Conservation (phyloP, 2,113 vertebrate genomes). For the Catharus minimus region DNA sequence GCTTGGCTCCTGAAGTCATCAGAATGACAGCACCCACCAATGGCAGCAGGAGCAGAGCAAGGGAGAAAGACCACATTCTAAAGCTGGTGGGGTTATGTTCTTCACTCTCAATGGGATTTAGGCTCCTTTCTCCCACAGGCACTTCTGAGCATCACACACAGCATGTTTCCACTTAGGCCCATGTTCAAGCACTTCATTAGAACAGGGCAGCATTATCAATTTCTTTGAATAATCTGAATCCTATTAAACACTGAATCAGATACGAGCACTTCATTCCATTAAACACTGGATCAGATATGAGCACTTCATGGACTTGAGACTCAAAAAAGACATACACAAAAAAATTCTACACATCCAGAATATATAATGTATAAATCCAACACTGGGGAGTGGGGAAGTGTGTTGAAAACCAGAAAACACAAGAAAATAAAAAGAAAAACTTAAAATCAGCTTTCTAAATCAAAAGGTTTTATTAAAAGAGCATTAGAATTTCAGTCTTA, state of each 20-base stretch:
- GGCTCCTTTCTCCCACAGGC: not conserved
- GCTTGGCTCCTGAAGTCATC: not conserved
- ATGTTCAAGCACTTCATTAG: not conserved
- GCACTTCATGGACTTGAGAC: not conserved
- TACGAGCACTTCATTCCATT: not conserved
- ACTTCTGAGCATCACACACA: not conserved
- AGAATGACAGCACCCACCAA: not conserved
- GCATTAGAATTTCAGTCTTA: not conserved
- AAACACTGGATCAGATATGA: not conserved
- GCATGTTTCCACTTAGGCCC: not conserved
- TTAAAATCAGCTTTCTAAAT: not conserved
- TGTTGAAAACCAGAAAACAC: not conserved
- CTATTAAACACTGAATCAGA: not conserved
- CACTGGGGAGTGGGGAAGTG: rapidly evolving
- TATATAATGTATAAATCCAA: not conserved
- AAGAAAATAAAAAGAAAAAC: not conserved
- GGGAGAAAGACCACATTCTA: rapidly evolving
- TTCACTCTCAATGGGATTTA: not conserved
- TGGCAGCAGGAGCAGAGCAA: not conserved
- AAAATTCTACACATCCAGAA: not conserved
- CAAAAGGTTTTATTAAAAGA: not conserved
- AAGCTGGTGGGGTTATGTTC: not conserved
- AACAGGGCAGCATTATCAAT: not conserved
- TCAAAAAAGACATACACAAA: not conserved
- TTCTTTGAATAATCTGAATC: not conserved